These are phyloP conservation scores for Columba janthina DNA, from an alignment of 2,113 vertebrate genomes.

Conservation along the genomic window DNA sequence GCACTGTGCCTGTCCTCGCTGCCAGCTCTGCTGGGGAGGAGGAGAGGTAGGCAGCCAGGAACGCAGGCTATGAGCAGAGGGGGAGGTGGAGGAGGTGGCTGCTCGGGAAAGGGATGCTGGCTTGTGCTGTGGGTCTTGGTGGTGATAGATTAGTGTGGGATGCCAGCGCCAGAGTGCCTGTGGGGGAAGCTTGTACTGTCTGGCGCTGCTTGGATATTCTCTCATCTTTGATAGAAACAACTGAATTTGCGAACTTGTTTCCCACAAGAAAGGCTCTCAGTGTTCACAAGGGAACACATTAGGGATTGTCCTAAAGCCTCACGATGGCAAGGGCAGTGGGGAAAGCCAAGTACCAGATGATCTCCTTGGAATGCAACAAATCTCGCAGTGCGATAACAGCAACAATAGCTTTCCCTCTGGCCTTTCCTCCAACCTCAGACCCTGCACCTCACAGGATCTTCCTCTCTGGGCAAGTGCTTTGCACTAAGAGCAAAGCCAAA, in stretches of 20 bases:
- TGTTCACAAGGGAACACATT: slow-evolving; percentile 62
- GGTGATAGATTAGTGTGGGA: slow-evolving; percentile 49
- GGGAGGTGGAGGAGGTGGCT: slow-evolving; percentile 36
- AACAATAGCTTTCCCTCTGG: slow-evolving; percentile 21
- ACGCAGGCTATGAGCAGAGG: slow-evolving; percentile 37
- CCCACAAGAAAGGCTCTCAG: slow-evolving; percentile 58
- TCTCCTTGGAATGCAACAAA: slow-evolving; percentile 63
- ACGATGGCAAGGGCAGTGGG: background rate
- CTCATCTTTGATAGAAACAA: slow-evolving; percentile 67
- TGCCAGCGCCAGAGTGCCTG: slow-evolving; percentile 33
- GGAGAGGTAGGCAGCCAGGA: slow-evolving; percentile 49
- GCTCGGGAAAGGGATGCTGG: background rate
- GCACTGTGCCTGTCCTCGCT: background rate
- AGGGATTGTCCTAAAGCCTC: slow-evolving; percentile 56
- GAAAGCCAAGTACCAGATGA: slow-evolving; percentile 43
- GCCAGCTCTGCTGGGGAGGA: background rate
- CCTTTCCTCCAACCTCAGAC: background rate
- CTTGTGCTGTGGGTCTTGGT: slow-evolving; percentile 11
- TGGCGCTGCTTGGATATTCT: slow-evolving; percentile 54
- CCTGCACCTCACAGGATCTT: background rate
- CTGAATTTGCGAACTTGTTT: slow-evolving; percentile 53
- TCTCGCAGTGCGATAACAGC: slow-evolving; percentile 8
- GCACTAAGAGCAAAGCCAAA: background rate
- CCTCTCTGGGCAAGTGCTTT: background rate
- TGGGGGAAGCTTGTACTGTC: slow-evolving; percentile 64